These are phyloP conservation scores for Siniperca knerii DNA, from an alignment of 2,113 vertebrate species.

Conservation along the genomic window DNA sequence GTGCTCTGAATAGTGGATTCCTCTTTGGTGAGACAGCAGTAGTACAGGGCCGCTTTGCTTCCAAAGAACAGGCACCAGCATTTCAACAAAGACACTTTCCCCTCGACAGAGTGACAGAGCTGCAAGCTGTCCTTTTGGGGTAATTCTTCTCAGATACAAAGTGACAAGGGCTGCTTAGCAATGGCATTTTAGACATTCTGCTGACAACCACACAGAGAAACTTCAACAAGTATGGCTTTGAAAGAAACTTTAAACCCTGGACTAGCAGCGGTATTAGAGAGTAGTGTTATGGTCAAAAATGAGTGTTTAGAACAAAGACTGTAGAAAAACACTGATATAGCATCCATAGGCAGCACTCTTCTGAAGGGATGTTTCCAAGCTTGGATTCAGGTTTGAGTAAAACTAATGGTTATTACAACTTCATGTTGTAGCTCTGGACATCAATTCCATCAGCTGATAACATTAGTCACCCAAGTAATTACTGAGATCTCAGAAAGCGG, in stretches of 20 bases:
- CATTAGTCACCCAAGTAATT: not conserved
- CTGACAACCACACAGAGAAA: not conserved
- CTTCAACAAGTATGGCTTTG: not conserved
- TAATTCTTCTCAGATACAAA: not conserved
- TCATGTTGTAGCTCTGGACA: not conserved
- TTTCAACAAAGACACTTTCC: conserved; percentile 1
- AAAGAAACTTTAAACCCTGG: not conserved
- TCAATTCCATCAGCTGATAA: too few species aligned
- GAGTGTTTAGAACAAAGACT: not conserved
- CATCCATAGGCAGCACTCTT: not conserved
- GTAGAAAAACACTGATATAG: not conserved
- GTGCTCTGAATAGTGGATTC: conserved; percentile 14
- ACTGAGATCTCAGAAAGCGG: not conserved
- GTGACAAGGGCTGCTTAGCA: not conserved
- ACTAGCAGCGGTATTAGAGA: not conserved
- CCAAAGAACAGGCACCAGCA: conserved; percentile 4
- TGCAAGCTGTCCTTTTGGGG: not conserved
- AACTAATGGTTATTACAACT: not conserved
- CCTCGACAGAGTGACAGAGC: not conserved
- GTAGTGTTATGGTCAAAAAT: not conserved
- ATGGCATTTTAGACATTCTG: not conserved
- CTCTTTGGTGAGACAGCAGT: conserved; percentile 31
- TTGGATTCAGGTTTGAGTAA: not conserved
- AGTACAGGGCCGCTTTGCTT: not conserved
- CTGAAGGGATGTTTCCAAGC: not conserved